Conservation (phyloP, 2,797 vertebrate genomes). For the Anisognathus igniventris region DNA sequence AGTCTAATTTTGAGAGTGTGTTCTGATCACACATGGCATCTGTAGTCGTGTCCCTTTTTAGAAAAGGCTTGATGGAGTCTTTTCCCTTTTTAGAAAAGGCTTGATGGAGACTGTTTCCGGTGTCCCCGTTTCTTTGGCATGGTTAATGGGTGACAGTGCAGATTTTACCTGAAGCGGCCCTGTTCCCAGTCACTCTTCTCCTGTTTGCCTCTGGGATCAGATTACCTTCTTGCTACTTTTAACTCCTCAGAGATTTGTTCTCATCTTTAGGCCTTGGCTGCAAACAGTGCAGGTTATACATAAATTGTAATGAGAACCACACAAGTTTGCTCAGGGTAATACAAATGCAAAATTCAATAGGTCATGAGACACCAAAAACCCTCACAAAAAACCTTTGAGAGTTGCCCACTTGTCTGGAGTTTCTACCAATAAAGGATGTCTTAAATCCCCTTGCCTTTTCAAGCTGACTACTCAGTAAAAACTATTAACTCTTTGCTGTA, state of each 20-base stretch:
- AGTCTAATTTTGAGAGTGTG: neutral
- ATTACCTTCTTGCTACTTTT: neutral
- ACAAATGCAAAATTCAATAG: constrained; percentile 5
- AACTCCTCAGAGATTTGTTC: neutral
- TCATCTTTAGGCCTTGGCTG: neutral
- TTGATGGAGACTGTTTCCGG: neutral
- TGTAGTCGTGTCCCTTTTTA: neutral
- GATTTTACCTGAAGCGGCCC: neutral
- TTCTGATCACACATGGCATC: neutral
- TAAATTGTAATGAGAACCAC: neutral
- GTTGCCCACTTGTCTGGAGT: neutral
- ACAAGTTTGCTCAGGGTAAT: neutral
- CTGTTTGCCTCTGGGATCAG: neutral
- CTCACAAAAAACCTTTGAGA: neutral
- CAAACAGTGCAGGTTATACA: neutral
- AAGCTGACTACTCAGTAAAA: neutral
- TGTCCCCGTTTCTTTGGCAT: neutral
- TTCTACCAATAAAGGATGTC: neutral
- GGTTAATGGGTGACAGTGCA: neutral
- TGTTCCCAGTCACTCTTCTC: neutral
- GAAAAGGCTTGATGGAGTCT: neutral
- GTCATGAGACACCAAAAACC: neutral
- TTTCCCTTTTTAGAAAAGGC: neutral
- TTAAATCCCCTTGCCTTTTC: neutral
- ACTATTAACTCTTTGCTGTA: neutral